A percentile compares a stretch with the other conserved stretches of the same genome.
Evolutionary conservation across 2,113 vertebrate genomes (phyloP).

Genomic region (Callopanchax toddi): DNA sequence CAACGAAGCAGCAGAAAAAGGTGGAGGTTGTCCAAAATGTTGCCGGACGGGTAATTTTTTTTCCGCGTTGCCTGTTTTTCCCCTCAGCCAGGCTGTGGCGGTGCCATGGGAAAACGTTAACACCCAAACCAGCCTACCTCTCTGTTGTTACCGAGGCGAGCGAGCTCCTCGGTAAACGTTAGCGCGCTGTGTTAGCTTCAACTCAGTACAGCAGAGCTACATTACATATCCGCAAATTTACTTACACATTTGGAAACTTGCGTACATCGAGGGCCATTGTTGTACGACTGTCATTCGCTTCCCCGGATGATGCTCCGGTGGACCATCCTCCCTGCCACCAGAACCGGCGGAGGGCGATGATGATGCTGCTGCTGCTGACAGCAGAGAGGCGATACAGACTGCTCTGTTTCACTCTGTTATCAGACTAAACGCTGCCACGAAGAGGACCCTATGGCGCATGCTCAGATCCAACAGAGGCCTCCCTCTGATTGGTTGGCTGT

Average conservation of each 20-base stretch:
- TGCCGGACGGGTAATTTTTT: neutral
- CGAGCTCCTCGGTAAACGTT: constrained; percentile 50
- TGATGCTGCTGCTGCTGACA: constrained; percentile 23
- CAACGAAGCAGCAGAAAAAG: neutral
- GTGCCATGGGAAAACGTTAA: constrained; percentile 16
- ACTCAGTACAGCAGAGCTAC: constrained; percentile 29
- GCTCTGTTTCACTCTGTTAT: constrained; percentile 47
- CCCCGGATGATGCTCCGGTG: constrained; percentile 41
- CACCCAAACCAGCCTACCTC: constrained; percentile 42
- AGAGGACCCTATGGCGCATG: constrained; percentile 53
- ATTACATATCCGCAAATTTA: constrained; percentile 31
- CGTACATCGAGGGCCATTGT: constrained; percentile 47
- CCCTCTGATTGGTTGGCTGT: constrained; percentile 54
- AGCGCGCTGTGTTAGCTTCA: constrained; percentile 59
- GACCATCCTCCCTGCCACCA: constrained; percentile 64
- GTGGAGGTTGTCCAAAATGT: constrained; percentile 1
- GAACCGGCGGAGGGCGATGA: constrained; percentile 40
- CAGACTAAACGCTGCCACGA: constrained; percentile 57
- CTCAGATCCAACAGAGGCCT: neutral
- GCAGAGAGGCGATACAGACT: constrained; percentile 48
- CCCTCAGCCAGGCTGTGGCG: neutral
- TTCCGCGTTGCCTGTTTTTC: neutral
- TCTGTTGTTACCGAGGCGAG: constrained; percentile 39
- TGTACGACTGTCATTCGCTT: constrained; percentile 53
- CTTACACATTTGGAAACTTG: constrained; percentile 53